Percentiles rank a stretch among this genome's conserved stretches.
These are phyloP conservation scores for Monopterus albus DNA, from an alignment of 2,113 vertebrate genomes.

Conservation along the genomic window DNA sequence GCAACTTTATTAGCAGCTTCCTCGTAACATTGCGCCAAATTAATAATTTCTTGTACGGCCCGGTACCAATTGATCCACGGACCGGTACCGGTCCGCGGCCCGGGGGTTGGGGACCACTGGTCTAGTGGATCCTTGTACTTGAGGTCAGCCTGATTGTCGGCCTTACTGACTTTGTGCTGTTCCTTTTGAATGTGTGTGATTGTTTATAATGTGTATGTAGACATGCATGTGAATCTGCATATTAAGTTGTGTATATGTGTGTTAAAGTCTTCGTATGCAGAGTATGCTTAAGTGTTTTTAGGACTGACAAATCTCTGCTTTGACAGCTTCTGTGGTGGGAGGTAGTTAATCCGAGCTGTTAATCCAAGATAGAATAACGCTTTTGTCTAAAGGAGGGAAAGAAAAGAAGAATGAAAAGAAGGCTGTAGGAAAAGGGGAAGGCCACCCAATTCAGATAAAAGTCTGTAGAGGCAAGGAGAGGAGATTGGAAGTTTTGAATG, in stretches of 20 bases:
- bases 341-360: too few species aligned
- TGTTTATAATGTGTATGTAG: too few species aligned
- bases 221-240: neutral
- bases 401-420: neutral
- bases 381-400: neutral
- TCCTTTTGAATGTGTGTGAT: neutral
- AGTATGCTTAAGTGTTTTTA: neutral
- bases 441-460: too few species aligned
- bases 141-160: too few species aligned
- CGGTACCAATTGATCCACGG: too few species aligned
- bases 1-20: too few species aligned
- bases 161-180: too few species aligned
- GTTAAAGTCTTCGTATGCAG: neutral
- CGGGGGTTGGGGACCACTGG: too few species aligned
- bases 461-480: neutral
- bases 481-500: constrained; percentile 13
- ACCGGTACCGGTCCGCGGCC: too few species aligned
- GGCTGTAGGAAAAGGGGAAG: neutral
- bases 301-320: neutral
- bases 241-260: neutral
- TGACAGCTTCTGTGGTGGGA: constrained; percentile 8
- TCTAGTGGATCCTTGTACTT: too few species aligned
- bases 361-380: constrained; percentile 9
- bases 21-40: too few species aligned
- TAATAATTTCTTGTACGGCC: too few species aligned